Base-by-base conservation (phyloP, 1,140 invertebrate species). In the Varroa destructor region DNA sequence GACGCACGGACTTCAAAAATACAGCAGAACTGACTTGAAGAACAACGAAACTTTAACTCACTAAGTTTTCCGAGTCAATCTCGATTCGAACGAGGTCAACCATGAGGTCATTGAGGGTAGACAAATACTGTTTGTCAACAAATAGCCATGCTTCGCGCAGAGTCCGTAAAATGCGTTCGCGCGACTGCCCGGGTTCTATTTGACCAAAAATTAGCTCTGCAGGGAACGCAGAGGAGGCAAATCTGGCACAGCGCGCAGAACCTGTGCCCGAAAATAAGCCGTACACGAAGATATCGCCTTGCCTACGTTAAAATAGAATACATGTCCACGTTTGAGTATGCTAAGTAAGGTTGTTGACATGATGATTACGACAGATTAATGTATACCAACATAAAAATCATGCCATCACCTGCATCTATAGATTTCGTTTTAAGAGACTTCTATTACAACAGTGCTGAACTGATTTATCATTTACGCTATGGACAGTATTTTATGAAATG, bases 151-250 rank as follows among this genome's bases (percentile, higher is more conserved):
- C 61, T n/a, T 67, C 61, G 5, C 37, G 40, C 37, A 67, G 61
- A 40, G 61, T 67, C 12, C 37, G 46, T 43, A 67, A 43, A 14
- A 67, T 67, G 40, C 12, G 14, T 46, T 67, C 61, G 12, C 40
- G 61, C 40, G 61, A 43, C 3, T 67, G 61, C 2, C 46, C 46
- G 14, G 46, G 14, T 1, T 67, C 36, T 37, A 67, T 40, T 37
- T 67, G 61, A 14, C 61, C 61, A 46, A 67, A 67, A 14, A 67
- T 14, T 14, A 67, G 61, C 61, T 67, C 61, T 43, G 61, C 61
- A 14, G 61, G 61, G 37, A 67, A 67, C 14, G 61, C 46, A 14
- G 46, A 67, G 12, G 61, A 40, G 46, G 61, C 61, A 40, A 25
- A 67, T 67, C 46, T 67, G 14, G 61, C 61, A 8, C 61, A 67